Base-by-base conservation (phyloP, 1,140 invertebrate species). In the Nasonia longicornis region DNA sequence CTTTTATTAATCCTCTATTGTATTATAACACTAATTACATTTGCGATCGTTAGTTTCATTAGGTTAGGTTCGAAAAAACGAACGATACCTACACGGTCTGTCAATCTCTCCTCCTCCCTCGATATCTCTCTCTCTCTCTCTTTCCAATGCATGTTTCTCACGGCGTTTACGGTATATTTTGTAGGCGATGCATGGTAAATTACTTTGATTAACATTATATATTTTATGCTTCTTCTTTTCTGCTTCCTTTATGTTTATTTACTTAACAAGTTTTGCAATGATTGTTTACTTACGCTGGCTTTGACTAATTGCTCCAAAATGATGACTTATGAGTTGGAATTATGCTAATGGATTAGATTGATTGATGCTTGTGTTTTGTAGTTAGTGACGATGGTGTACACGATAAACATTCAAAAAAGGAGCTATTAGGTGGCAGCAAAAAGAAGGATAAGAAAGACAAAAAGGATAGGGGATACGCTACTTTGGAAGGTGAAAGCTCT, bases 401-500 rank as follows among this genome's bases (percentile, higher is more conserved):
- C 86, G 95, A 96, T 26, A 95, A 95, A 87, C 92, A 93, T 77
- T 94, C 94, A 69, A 95, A 95, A 84, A 96, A 95, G 85, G 95
- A 95, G 87, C 89, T 95, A 38, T 87, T 96, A 22, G 93, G 93
- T 82, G 94, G 93, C 3, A 94, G 93, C 7, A 94, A 94, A 88
- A 87, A 91, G 4, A 94, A 94, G 87, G 96, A 97, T 69, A 97
- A 97, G 87, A 96, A 96, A 86, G 96, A 97, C 81, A 94, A 93
- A 72, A 97, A 97, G 85, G 95, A 96, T 83, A 93, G 95, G 87
- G 95, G 96, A 0, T 98, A 98, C 93, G 96, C 96, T 20, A 96
- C 97, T 16, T 92, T 98, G 87, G 96, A 97, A 89, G 97, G 96
- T 63, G 97, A 98, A 90, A 97, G 96, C 87, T 98, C 97, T 8